Evolutionary conservation across 2,888 invertebrate genomes (phyloP).

Genomic region (Axea sp.): DNA sequence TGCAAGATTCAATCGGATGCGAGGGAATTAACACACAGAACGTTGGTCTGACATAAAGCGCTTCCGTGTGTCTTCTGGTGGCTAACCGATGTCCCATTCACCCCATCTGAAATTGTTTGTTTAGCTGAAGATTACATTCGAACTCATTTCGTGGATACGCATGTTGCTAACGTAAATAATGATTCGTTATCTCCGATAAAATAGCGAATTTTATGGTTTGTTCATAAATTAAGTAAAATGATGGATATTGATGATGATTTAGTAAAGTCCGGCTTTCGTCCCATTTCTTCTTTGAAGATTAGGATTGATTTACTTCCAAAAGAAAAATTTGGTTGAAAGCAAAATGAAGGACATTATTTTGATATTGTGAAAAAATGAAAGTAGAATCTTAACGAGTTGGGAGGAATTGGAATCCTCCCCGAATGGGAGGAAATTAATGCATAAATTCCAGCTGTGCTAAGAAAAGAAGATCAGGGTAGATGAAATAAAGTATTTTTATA

Average conservation of each 20-base stretch:
- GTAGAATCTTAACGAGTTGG: no score
- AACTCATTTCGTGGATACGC: constrained; percentile 28
- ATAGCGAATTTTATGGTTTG: constrained; percentile 10
- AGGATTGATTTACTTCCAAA: no score
- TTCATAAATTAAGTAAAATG: constrained; percentile 16
- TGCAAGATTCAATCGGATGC: constrained; percentile 63
- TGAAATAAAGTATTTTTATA: no score
- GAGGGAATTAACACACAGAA: constrained; percentile 56
- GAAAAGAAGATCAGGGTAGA: no score
- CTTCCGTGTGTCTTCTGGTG: constrained; percentile 48
- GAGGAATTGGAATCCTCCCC: no score
- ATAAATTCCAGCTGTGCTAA: no score
- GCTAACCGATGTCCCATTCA: constrained; percentile 20
- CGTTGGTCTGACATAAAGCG: constrained; percentile 38
- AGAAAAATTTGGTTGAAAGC: no score
- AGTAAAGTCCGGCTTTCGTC: no score
- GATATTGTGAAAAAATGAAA: no score
- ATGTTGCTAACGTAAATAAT: constrained; percentile 21
- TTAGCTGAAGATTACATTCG: constrained; percentile 55
- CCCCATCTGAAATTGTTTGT: constrained; percentile 45
- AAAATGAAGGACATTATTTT: no score
- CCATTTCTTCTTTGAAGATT: no score
- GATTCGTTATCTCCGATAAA: constrained; percentile 17
- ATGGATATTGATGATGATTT: constrained; percentile 40
- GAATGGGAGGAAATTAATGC: no score